phyloP scores from a whole-genome alignment of 2,888 invertebrate species.

The Chydorus sphaericus region DNA sequence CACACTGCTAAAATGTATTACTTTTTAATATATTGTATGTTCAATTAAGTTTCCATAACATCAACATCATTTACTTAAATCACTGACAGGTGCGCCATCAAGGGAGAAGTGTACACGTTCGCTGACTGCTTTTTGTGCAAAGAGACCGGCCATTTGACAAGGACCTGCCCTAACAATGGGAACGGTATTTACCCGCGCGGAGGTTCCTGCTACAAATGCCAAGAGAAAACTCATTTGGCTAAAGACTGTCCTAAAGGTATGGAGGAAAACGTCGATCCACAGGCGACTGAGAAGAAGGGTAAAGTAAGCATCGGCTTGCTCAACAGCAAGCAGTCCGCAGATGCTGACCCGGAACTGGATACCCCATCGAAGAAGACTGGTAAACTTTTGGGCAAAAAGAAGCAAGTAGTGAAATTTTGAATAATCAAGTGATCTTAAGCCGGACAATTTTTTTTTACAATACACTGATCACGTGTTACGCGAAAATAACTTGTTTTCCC shows the following conservation, averaged over 20 bases:
- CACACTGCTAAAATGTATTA: not conserved
- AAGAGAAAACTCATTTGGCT: slow-evolving; percentile 68
- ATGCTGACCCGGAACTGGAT: not conserved
- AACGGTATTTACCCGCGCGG: slow-evolving; percentile 37
- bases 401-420: not conserved
- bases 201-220: slow-evolving; percentile 65
- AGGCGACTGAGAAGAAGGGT: not conserved
- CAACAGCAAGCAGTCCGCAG: not conserved
- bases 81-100: slow-evolving; percentile 1
- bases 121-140: slow-evolving; percentile 80
- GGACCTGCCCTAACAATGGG: slow-evolving; percentile 76
- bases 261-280: slow-evolving; percentile 30
- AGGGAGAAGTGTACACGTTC: slow-evolving; percentile 36
- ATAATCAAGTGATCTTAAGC: too few species aligned
- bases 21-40: not conserved
- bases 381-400: not conserved
- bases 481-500: too few species aligned
- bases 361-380: not conserved
- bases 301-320: not conserved
- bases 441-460: too few species aligned
- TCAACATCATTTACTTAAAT: not conserved
- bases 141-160: slow-evolving; percentile 71
- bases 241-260: slow-evolving; percentile 56
- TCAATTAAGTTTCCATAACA: not conserved
- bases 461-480: too few species aligned